Base-by-base conservation (phyloP, 2,888 invertebrate species). In the Lissonota sp. region DNA sequence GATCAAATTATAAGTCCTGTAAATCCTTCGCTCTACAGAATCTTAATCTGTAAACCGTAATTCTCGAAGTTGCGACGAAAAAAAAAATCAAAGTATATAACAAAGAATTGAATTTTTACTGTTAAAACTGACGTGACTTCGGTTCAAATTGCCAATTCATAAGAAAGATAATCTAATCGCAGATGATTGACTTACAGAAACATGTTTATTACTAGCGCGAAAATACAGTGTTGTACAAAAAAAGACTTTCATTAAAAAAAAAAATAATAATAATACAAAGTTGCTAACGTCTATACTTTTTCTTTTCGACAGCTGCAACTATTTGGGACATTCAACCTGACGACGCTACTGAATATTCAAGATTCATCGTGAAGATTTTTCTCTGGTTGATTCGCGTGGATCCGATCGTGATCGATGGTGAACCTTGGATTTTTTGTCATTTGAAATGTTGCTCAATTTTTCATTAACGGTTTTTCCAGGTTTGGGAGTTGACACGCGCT, bases 151-250 rank as follows among this genome's bases (percentile, higher is more conserved):
- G 39, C 37, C 58, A 57, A 46, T 74, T 14, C 12, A 16, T n/a
- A 7, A 39, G 37, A n/a, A 16, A 14, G 46, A 57, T 26, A 26
- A 2, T 26, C 26, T 26, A 66, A 75, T 46, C 46, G 14, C 42
- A 58, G 5, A 16, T 46, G 14, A 16, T 70, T 46, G 55, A 72
- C 40, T 44, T 37, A 64, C 63, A 40, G 26, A 77, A 70, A 55
- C 64, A 40, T 49, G 39, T 81, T 81, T 80, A 80, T 80, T 80
- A 64, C 72, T 77, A 77, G 63, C 63, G 39, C 58, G 49, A 77
- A 77, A 64, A 75, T 75, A 80, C 72, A 80, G 26, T 62, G 69
- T 69, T 72, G 62, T 77, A 77, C 73, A 80, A 77, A 26, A 26
- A 26, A 80, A 80, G 46, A 73, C 72, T 69, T 72, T 46, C n/a